phyloP scores from a whole-genome alignment of 1,140 invertebrate species.

The Drosophila busckii region DNA sequence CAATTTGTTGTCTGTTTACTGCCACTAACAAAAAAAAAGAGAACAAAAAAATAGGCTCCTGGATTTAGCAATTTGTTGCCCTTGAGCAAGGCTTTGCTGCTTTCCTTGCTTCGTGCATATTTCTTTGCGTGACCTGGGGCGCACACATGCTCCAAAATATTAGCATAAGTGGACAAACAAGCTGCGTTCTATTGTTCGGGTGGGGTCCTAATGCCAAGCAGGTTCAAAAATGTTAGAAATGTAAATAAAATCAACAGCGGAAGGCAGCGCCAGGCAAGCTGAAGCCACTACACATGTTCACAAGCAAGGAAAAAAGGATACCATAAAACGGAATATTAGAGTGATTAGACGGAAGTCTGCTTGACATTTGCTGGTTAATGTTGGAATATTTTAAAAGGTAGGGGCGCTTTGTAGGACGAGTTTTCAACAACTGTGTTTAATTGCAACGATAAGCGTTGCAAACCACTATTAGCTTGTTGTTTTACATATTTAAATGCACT shows the following conservation, averaged over 20 bases:
- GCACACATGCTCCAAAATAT: slow-evolving; percentile 52
- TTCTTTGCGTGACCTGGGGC: slow-evolving; percentile 35
- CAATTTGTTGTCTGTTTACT: slow-evolving; percentile 33
- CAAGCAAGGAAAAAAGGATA: neutral
- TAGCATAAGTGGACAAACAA: slow-evolving; percentile 56
- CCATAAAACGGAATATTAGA: no score
- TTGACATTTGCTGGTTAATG: no score
- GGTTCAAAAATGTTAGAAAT: slow-evolving; percentile 60
- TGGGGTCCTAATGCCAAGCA: slow-evolving; percentile 23
- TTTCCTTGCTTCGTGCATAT: slow-evolving; percentile 20
- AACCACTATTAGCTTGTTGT: slow-evolving; percentile 42
- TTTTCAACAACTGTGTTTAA: no score
- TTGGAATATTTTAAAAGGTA: no score
- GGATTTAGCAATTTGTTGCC: slow-evolving; percentile 54
- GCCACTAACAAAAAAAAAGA: slow-evolving; percentile 16
- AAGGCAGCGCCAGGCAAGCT: slow-evolving; percentile 29
- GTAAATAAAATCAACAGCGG: slow-evolving; percentile 73
- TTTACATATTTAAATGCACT: slow-evolving; percentile 49
- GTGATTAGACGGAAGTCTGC: no score
- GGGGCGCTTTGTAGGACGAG: no score
- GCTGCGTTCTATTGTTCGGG: slow-evolving; percentile 2
- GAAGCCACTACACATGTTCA: slow-evolving; percentile 17
- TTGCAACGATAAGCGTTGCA: no score
- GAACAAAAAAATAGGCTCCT: slow-evolving; percentile 11
- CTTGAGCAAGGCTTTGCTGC: slow-evolving; percentile 29